Base-by-base conservation (phyloP, 2,888 invertebrate genomes). In the Scrobipalpa costella region DNA sequence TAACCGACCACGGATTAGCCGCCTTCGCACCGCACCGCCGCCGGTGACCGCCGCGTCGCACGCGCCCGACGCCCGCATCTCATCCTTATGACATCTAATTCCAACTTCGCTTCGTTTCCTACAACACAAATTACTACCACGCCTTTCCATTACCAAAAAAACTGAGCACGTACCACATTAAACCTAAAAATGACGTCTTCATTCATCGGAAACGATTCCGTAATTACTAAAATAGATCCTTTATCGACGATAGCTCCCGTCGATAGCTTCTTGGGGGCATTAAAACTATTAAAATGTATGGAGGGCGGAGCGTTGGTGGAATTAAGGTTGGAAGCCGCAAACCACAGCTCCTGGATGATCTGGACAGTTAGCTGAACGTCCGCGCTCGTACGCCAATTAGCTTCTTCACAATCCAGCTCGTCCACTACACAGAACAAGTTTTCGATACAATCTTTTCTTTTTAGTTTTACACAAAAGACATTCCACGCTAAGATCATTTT, bases 211-310 rank as follows among this genome's bases (percentile, higher is more conserved):
- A 69, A 71, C 67, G 72, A 74, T 73, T 74, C 65, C 65, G 65
- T 76, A 75, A 77, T 71, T 72, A 70, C 70, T 64, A 76, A 79
- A 80, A 80, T 70, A 70, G 57, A 64, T 50, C 21, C 44, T 71
- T 71, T 75, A 72, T 68, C 71, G 73, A 73, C 69, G 71, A 76
- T 74, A 70, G 73, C 67, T 74, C 77, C 76, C 75, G 77, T 71
- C 74, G 73, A 75, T 73, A 75, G 74, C 74, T 79, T 79, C 80
- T 75, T 75, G 75, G 75, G 73, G 73, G 77, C 83, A 87, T 87
- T 86, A 86, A 84, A 86, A 86, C 87, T 86, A 88, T 89, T 88
- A 88, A 89, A 86, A 81, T 78, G 79, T 81, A 83, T 80, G 80
- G 73, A 77, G 77, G 84, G 83, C 80, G 82, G 78, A 77, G 74